Percentiles rank a stretch among this genome's conserved stretches.
Evolutionary conservation across 2,113 vertebrate genomes (phyloP).

Genomic region (Murina feae): DNA sequence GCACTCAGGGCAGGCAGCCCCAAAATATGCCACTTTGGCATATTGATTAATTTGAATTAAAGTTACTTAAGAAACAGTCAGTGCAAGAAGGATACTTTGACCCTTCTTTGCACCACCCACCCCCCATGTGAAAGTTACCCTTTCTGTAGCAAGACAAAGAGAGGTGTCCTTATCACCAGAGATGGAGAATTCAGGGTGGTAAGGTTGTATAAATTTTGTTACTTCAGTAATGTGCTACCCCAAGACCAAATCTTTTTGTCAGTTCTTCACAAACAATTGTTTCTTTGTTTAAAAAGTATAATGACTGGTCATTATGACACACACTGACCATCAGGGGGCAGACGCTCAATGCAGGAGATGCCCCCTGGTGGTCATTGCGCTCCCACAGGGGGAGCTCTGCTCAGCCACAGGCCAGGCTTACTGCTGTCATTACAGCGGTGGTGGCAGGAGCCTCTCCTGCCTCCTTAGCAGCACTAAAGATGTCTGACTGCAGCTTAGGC

Average conservation of each 20-base stretch:
- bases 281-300: background rate
- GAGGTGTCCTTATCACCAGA: background rate
- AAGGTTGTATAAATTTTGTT: background rate
- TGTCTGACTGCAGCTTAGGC: no score
- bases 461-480: no score
- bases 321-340: no score
- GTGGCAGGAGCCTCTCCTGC: no score
- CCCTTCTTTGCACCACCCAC: background rate
- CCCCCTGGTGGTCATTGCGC: no score
- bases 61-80: background rate
- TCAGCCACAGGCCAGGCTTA: no score
- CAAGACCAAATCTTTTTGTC: background rate
- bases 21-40: background rate
- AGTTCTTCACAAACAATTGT: background rate
- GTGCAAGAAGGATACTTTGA: background rate
- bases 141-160: background rate
- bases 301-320: no score
- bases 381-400: no score
- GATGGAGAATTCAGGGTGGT: background rate
- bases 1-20: background rate
- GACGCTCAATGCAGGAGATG: no score
- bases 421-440: no score
- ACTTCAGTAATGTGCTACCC: background rate
- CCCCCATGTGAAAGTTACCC: background rate
- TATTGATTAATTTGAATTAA: background rate